Percentiles rank a stretch among this genome's conserved stretches.
Conservation (phyloP, 2,113 vertebrate genomes). For the Tupaia tana region DNA sequence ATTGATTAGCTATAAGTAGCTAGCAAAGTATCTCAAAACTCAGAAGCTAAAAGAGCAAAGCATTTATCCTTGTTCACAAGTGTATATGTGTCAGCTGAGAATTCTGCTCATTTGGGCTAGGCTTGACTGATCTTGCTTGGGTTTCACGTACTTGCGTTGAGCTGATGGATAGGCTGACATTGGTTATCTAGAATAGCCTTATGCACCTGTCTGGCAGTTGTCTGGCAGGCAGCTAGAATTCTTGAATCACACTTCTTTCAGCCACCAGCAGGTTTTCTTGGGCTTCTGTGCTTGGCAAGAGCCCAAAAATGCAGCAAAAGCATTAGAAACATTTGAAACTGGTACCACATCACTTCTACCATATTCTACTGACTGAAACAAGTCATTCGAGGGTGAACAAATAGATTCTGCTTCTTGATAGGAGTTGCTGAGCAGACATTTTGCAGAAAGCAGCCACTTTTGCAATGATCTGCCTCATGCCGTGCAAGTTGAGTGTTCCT, state of each 20-base stretch:
- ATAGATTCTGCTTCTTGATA: neutral
- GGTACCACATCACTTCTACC: neutral
- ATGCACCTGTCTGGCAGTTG: neutral
- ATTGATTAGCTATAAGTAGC: neutral
- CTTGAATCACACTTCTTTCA: neutral
- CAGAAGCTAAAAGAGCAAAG: neutral
- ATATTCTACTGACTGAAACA: neutral
- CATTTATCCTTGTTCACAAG: neutral
- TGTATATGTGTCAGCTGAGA: neutral
- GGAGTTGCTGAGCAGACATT: neutral
- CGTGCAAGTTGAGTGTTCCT: neutral
- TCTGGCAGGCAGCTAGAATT: neutral
- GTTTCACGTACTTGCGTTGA: neutral
- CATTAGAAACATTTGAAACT: neutral
- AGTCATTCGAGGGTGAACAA: neutral
- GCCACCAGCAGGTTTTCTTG: neutral
- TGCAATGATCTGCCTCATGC: neutral
- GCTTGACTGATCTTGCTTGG: neutral
- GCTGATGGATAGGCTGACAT: neutral
- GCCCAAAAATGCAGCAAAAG: neutral
- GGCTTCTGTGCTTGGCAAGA: neutral
- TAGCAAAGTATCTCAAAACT: neutral
- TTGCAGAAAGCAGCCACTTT: neutral
- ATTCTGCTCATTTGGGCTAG: neutral
- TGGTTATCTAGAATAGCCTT: neutral